These are phyloP conservation scores for Astropecten irregularis DNA, from an alignment of 53 echinoderm and acorn worm genomes.

Conservation along the genomic window DNA sequence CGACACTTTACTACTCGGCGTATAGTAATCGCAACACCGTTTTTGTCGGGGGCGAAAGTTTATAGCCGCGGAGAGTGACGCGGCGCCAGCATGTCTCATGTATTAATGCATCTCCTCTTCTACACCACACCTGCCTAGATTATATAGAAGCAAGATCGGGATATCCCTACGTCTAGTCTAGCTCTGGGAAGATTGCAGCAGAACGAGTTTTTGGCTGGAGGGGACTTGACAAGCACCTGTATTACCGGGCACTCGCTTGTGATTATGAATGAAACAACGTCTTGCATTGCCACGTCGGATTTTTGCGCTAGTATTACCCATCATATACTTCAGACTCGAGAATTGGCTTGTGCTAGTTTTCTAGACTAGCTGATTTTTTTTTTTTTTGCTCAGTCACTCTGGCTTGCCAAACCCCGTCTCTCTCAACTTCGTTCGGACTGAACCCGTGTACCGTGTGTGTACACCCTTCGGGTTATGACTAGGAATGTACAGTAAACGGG, in stretches of 20 bases:
- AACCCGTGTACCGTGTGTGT: neutral
- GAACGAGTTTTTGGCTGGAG: neutral
- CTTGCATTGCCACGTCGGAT: conserved; percentile 33
- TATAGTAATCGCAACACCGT: conserved; percentile 8
- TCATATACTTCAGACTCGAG: neutral
- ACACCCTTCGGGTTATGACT: conserved; percentile 49
- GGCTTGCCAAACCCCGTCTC: no score
- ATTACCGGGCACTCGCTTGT: conserved; percentile 1
- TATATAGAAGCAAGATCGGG: conserved; percentile 15
- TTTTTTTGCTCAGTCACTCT: no score
- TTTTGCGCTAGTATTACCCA: neutral
- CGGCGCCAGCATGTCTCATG: conserved; percentile 54
- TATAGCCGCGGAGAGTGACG: conserved; percentile 48
- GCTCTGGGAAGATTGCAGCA: conserved; percentile 24
- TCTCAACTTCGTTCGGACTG: no score
- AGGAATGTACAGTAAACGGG: conserved; percentile 14
- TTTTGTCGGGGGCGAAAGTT: conserved; percentile 16
- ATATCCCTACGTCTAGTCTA: neutral
- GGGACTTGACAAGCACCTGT: conserved; percentile 48
- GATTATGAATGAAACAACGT: conserved; percentile 35
- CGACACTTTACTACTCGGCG: conserved; percentile 34
- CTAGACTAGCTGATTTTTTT: no score
- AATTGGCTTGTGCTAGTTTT: neutral
- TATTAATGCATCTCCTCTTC: conserved; percentile 33
- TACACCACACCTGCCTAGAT: conserved; percentile 47